Base-by-base conservation (phyloP, 2,888 invertebrate species). In the Amphiduros pacificus region DNA sequence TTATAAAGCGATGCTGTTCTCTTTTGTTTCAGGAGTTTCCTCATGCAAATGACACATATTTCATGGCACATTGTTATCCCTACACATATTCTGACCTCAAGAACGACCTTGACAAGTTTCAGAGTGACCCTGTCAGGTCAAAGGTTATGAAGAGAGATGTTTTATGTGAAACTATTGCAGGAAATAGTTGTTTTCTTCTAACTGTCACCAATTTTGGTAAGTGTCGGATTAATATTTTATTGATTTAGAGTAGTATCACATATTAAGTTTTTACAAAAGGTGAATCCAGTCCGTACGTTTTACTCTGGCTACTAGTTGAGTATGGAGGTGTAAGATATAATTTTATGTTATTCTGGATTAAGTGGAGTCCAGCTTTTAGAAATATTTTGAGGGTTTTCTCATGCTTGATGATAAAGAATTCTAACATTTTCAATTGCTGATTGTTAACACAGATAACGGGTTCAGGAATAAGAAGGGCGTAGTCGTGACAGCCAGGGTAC, bases 1-100 rank as follows among this genome's bases (percentile, higher is more conserved):
- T n/a, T n/a, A n/a, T n/a, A n/a, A n/a, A n/a, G n/a, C n/a, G n/a
- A 44, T 44, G 20, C n/a, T 17, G 5, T 44, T 44, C 22, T n/a
- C n/a, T 44, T 17, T 44, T 40, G 29, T 67, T 67, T 9, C 73
- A 81, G 81, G 80, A 80, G 55, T 82, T 82, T 62, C 74, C 74
- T 0, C 65, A 77, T 57, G 71, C 68, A 6, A 73, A 75, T 28
- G 80, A 80, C 68, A 73, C 75, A 0, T 80, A 74, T 67, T 81
- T 79, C 66, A 68, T 81, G 63, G 79, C 80, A 5, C 81, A 81
- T 68, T 81, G 81, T 67, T 81, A 81, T 67, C 81, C 81, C 0
- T 81, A 81, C 74, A 78, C 79, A 11, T 81, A 76, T 71, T 79
- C 79, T n/a, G 80, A 81, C 68, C 76, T 81, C 56, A 78, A 76